Evolutionary conservation across 2,113 vertebrate genomes (phyloP).

Genomic region (Poicephalus meyeri): DNA sequence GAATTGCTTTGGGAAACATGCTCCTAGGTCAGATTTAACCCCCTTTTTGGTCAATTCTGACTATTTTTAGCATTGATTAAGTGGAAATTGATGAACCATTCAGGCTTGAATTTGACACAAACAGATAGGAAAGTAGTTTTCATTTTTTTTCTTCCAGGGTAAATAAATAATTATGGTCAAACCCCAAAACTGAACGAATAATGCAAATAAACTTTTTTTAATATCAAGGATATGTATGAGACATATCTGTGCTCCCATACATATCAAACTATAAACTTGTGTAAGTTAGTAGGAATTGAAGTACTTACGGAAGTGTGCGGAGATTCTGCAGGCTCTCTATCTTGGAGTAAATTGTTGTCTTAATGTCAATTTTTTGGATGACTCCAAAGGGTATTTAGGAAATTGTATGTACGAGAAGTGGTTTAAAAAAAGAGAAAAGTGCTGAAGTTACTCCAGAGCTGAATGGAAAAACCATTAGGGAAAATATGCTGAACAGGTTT

Average conservation of each 20-base stretch:
- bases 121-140: background rate
- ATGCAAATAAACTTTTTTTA: background rate
- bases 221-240: background rate
- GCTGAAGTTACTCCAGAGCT: background rate
- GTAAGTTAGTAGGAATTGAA: background rate
- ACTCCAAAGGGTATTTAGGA: background rate
- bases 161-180: background rate
- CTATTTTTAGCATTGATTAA: background rate
- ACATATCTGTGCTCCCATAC: background rate
- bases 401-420: background rate
- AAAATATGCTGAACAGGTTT: background rate
- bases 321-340: background rate
- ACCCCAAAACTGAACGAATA: background rate
- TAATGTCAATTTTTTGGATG: background rate
- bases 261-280: background rate
- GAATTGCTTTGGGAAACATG: background rate
- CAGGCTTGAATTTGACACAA: background rate
- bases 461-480: constrained; percentile 8
- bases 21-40: background rate
- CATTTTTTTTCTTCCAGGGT: background rate
- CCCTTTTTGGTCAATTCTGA: background rate
- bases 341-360: background rate
- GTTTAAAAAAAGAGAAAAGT: background rate
- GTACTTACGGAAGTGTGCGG: background rate
- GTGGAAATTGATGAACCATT: background rate